Percentiles rank a stretch among this genome's conserved stretches.
These are phyloP conservation scores for Dryocosmus kuriphilus DNA, from an alignment of 2,888 invertebrate genomes.

Conservation along the genomic window DNA sequence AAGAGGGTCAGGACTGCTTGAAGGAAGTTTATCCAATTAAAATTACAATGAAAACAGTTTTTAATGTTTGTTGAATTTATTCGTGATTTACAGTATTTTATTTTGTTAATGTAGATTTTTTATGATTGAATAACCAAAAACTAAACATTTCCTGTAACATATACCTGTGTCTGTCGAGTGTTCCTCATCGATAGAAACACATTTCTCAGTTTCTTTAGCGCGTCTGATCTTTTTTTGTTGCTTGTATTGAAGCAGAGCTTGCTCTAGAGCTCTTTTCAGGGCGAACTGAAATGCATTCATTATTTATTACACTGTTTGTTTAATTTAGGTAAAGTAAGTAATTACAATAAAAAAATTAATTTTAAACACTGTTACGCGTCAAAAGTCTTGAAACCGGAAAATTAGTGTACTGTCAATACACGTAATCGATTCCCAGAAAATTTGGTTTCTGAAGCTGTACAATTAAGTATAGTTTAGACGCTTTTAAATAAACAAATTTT, in stretches of 20 bases:
- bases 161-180: not conserved
- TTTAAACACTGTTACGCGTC: too few species aligned
- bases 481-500: too few species aligned
- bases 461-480: too few species aligned
- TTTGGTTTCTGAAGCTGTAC: too few species aligned
- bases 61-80: not conserved
- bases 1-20: not conserved
- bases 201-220: not conserved
- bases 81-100: too few species aligned
- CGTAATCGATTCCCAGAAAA: too few species aligned
- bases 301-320: not conserved
- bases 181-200: not conserved
- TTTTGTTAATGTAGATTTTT: too few species aligned
- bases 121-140: too few species aligned
- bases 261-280: slow-evolving; percentile 78
- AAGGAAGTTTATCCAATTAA: not conserved
- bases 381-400: too few species aligned
- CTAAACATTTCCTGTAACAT: not conserved
- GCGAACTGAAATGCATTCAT: slow-evolving; percentile 71
- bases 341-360: too few species aligned
- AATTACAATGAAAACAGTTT: not conserved
- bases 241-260: slow-evolving; percentile 77
- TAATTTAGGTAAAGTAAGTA: too few species aligned
- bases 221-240: slow-evolving; percentile 74
- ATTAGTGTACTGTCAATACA: too few species aligned